Conservation (phyloP, 2,797 vertebrate genomes). For the Ambastaia sidthimunki region DNA sequence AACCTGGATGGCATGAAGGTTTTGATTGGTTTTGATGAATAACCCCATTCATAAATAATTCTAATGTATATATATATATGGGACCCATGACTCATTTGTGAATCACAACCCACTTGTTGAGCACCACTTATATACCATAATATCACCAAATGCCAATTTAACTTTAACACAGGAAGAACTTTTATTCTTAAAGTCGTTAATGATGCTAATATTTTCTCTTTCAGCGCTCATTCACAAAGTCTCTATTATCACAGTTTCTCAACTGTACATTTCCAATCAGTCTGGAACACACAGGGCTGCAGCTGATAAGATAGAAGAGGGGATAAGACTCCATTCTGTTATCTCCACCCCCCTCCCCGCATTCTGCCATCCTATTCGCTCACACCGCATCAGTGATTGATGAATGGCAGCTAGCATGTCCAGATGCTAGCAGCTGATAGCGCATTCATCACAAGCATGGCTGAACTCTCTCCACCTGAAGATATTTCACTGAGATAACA, state of each 20-base stretch:
- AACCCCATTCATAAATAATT: no score
- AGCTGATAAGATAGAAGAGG: slow-evolving; percentile 40
- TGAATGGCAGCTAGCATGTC: slow-evolving; percentile 47
- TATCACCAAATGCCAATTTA: background rate
- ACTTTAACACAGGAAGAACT: background rate
- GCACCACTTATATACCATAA: background rate
- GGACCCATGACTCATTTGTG: no score
- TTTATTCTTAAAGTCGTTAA: background rate
- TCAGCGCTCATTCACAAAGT: background rate
- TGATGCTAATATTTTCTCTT: background rate
- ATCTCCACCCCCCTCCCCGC: slow-evolving; percentile 3
- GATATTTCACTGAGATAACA: slow-evolving; percentile 33
- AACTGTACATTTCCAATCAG: slow-evolving; percentile 42
- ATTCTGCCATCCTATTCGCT: slow-evolving; percentile 18
- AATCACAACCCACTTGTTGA: background rate
- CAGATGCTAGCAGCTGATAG: slow-evolving; percentile 55
- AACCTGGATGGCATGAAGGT: no score
- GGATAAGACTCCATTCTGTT: slow-evolving; percentile 47
- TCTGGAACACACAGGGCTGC: slow-evolving; percentile 34
- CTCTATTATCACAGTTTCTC: slow-evolving; percentile 11
- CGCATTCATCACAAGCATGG: slow-evolving; percentile 41
- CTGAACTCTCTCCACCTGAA: slow-evolving; percentile 31
- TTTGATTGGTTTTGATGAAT: no score
- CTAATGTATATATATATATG: no score
- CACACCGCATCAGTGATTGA: slow-evolving; percentile 33